Percentiles rank a stretch among this genome's conserved stretches.
phyloP scores from a whole-genome alignment of 2,888 invertebrate genomes.

The Eumerus sabulonum region DNA sequence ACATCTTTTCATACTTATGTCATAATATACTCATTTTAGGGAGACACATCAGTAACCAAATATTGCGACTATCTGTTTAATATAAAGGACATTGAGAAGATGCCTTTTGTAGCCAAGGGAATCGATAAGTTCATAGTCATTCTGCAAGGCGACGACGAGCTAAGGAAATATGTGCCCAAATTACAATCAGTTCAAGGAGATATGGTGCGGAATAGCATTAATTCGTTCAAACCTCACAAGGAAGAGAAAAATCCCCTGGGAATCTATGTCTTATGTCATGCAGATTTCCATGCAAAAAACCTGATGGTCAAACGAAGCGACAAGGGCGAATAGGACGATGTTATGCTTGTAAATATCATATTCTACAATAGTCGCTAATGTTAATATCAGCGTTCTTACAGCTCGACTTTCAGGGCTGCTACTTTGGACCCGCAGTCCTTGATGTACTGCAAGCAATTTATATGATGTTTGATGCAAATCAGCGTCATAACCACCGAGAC shows the following conservation, averaged over 20 bases:
- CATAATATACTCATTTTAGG: constrained; percentile 1
- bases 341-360: constrained; percentile 64
- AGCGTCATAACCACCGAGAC: constrained; percentile 67
- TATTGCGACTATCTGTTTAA: constrained; percentile 31
- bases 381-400: neutral
- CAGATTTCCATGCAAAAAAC: constrained; percentile 74
- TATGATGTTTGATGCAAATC: constrained; percentile 69
- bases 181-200: constrained; percentile 65
- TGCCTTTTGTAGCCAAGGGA: constrained; percentile 46
- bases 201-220: constrained; percentile 35
- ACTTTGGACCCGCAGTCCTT: constrained; percentile 69
- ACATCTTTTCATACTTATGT: neutral
- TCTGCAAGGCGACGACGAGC: constrained; percentile 46
- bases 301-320: constrained; percentile 71
- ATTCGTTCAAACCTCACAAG: constrained; percentile 1
- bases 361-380: no score
- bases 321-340: constrained; percentile 64
- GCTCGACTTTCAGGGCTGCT: constrained; percentile 73
- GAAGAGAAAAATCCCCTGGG: neutral
- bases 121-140: constrained; percentile 68
- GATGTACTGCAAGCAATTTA: constrained; percentile 72
- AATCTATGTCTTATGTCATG: constrained; percentile 72
- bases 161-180: constrained; percentile 68
- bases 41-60: constrained; percentile 14
- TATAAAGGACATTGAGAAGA: constrained; percentile 3